phyloP scores from a whole-genome alignment of 2,797 vertebrate genomes.

The Sebastolobus altivelis region DNA sequence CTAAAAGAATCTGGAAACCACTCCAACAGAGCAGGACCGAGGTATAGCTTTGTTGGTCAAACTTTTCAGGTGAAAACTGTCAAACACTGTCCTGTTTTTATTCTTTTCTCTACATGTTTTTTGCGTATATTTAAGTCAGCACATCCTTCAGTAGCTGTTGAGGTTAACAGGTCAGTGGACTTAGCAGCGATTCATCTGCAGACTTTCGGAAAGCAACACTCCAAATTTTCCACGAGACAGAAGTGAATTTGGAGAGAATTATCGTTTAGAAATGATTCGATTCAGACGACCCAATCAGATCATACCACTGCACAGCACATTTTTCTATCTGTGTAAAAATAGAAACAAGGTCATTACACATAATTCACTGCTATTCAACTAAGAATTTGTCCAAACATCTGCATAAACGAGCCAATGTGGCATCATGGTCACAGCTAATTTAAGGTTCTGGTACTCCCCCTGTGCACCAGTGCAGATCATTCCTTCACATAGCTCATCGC shows the following conservation, averaged over 20 bases:
- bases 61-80: conserved; percentile 38
- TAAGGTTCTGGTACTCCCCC: conserved; percentile 36
- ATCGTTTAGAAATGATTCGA: conserved; percentile 38
- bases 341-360: conserved; percentile 49
- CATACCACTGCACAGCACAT: conserved; percentile 63
- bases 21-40: conserved; percentile 39
- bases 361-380: conserved; percentile 49
- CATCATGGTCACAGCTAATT: conserved; percentile 51
- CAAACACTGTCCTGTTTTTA: conserved; percentile 21
- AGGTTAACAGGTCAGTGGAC: conserved; percentile 75
- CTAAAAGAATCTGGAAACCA: conserved; percentile 42
- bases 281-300: conserved; percentile 48
- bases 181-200: conserved; percentile 79
- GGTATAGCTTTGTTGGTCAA: conserved; percentile 46
- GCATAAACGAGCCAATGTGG: conserved; percentile 58
- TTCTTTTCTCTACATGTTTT: conserved; percentile 19
- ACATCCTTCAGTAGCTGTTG: conserved; percentile 58
- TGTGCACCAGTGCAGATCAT: conserved; percentile 33
- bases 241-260: conserved; percentile 38
- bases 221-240: conserved; percentile 29
- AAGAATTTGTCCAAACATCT: conserved; percentile 51
- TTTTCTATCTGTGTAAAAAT: conserved; percentile 52
- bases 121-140: conserved; percentile 36
- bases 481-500: conserved; percentile 67
- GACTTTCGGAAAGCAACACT: conserved; percentile 44